phyloP scores from a whole-genome alignment of 1,140 invertebrate genomes.

The Bilobella aurantiaca region DNA sequence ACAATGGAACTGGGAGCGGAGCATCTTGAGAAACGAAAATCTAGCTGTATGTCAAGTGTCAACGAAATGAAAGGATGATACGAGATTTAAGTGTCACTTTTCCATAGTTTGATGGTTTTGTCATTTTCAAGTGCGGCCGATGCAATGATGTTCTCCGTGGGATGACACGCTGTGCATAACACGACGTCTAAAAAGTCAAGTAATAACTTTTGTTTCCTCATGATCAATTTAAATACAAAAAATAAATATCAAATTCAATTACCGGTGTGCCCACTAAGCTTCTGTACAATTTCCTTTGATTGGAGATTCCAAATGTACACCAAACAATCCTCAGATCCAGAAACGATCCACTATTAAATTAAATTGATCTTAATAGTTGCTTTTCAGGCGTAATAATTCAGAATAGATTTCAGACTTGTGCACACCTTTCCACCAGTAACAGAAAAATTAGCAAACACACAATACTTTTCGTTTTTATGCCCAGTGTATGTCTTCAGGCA shows the following conservation, averaged over 20 bases:
- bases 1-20: no score
- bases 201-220: conserved; percentile 16
- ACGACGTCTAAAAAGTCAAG: conserved; percentile 70
- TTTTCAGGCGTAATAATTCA: neutral
- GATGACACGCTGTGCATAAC: conserved; percentile 94
- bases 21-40: no score
- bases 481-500: conserved; percentile 96
- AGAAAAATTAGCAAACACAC: conserved; percentile 99
- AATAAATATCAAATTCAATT: conserved; percentile 31
- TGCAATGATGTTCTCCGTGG: conserved; percentile 97
- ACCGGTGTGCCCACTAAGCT: conserved; percentile 89
- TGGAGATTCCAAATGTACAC: conserved; percentile 99
- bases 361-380: conserved; percentile 20
- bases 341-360: conserved; percentile 87
- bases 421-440: conserved; percentile 95
- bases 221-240: conserved; percentile 9
- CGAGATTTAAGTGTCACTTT: conserved; percentile 75
- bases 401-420: conserved; percentile 12
- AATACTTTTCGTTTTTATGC: conserved; percentile 99
- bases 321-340: conserved; percentile 98
- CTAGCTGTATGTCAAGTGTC: no score
- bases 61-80: no score
- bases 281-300: conserved; percentile 98
- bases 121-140: conserved; percentile 97
- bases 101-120: conserved; percentile 98